Base-by-base conservation (phyloP, 2,888 invertebrate species). In the Lycophotia porphyrea region DNA sequence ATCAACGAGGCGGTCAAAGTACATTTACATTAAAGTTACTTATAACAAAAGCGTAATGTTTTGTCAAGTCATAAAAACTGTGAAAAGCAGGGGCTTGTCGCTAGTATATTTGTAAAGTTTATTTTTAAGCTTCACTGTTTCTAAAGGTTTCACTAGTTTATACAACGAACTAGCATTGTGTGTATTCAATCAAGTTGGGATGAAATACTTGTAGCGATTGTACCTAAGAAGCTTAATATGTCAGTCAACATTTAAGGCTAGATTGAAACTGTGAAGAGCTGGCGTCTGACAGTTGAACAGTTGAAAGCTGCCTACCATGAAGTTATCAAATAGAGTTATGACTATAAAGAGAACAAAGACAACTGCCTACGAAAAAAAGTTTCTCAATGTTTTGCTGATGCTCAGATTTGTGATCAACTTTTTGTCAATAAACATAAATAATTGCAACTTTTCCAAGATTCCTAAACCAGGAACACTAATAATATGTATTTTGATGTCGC, bases 241-340 rank as follows among this genome's bases (percentile, higher is more conserved):
- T 80, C 55, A 80, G 73, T 64, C 77, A 80, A 58, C 55, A 55
- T 73, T 64, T 72, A 55, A 80, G 11, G 34, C 18, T 55, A 27
- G 5, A 24, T 18, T 44, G 34, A 42, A 66, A 69, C 42, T 69
- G 67, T 36, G 1, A 68, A 68, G 13, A 49, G 18, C 31, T 72
- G 9, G 36, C 49, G 4, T 24, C 36, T 55, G 42, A 52, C 2
- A 0, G 1, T n/a, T 52, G 5, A 63, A 36, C 8, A n/a, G 5
- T 55, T 64, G 24, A 64, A 39, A 42, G 9, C 8, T 55, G 7
- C 34, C 61, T 11, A n/a, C 5, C 18, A 31, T 31, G 9, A 72
- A 71, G 13, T 31, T 36, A 36, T 27, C 8, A 36, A 73, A 61
- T 27, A 5, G 18, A 24, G 5, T 60, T 4, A 24, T 34, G 13